These are phyloP conservation scores for Periophthalmodon schlosseri DNA, from an alignment of 2,113 vertebrate genomes.

Conservation along the genomic window DNA sequence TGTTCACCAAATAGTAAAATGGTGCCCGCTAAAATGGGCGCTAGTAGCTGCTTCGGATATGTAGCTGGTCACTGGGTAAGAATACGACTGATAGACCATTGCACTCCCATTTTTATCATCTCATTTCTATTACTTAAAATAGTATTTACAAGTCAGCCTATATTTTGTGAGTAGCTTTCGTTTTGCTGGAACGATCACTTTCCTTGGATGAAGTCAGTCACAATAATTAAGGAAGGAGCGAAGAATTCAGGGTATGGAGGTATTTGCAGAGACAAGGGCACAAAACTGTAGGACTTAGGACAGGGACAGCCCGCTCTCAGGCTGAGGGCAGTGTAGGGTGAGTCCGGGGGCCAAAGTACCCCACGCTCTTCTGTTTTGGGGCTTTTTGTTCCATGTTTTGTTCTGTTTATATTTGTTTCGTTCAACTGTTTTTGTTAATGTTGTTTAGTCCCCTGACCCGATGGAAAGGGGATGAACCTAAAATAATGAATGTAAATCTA, in stretches of 20 bases:
- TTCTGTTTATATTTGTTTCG: slow-evolving; percentile 68
- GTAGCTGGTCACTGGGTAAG: slow-evolving; percentile 76
- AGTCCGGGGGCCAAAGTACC: slow-evolving; percentile 61
- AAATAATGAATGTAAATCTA: slow-evolving; percentile 84
- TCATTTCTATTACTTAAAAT: slow-evolving; percentile 70
- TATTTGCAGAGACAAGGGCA: slow-evolving; percentile 59
- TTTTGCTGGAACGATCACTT: slow-evolving; percentile 60
- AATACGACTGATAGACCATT: slow-evolving; percentile 72
- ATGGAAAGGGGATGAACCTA: slow-evolving; percentile 70
- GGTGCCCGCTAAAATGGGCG: slow-evolving; percentile 67
- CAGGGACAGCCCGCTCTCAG: slow-evolving; percentile 29
- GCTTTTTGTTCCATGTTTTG: slow-evolving; percentile 61
- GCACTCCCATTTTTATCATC: slow-evolving; percentile 77
- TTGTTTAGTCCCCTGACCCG: slow-evolving; percentile 74
- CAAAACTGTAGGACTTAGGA: slow-evolving; percentile 60
- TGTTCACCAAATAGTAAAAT: slow-evolving; percentile 69
- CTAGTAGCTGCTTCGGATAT: slow-evolving; percentile 73
- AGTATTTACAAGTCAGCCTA: slow-evolving; percentile 61
- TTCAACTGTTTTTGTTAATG: slow-evolving; percentile 75
- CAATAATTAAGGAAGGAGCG: slow-evolving; percentile 42
- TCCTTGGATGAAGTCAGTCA: slow-evolving; percentile 60
- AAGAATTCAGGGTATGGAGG: slow-evolving; percentile 67
- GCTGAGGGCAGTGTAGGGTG: slow-evolving; percentile 47
- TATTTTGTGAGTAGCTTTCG: slow-evolving; percentile 71
- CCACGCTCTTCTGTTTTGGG: slow-evolving; percentile 59